Evolutionary conservation across 2,797 vertebrate species (phyloP).

Genomic region (Ctenopoma multispine): DNA sequence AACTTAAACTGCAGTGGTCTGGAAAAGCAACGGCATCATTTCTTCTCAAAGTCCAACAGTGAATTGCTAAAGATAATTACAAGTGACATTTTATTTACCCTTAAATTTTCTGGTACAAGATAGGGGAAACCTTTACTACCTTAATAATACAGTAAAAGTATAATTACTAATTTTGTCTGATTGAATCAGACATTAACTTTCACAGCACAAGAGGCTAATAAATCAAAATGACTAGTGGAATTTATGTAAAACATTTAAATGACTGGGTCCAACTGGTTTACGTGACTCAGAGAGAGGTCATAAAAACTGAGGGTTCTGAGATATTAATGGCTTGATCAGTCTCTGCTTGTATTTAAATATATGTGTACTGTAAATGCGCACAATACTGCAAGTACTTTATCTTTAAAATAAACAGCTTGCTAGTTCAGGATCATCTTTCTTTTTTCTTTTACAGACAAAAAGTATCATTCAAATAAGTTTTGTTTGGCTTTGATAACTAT

Average conservation of each 20-base stretch:
- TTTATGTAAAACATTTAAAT: conserved; percentile 76
- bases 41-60: conserved; percentile 13
- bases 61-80: conserved; percentile 37
- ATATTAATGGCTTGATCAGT: conserved; percentile 35
- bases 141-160: conserved; percentile 54
- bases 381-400: conserved; percentile 23
- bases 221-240: conserved; percentile 68
- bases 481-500: conserved; percentile 31
- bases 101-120: conserved; percentile 53
- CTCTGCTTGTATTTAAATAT: conserved; percentile 27
- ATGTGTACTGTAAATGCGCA: conserved; percentile 18
- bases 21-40: conserved; percentile 20
- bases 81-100: conserved; percentile 60
- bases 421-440: conserved; percentile 1
- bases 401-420: background rate
- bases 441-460: conserved; percentile 24
- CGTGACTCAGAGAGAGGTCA: conserved; percentile 62
- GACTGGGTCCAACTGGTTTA: conserved; percentile 65
- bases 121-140: conserved; percentile 47
- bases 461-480: conserved; percentile 23
- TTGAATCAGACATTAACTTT: conserved; percentile 72
- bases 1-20: conserved; percentile 26
- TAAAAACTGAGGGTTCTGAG: conserved; percentile 68
- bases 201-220: conserved; percentile 74
- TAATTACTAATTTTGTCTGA: conserved; percentile 66